Evolutionary conservation across 1,140 invertebrate genomes (phyloP), one percentile per base, ranked within the genome.

Genomic region (Drosophila rhopaloa): DNA sequence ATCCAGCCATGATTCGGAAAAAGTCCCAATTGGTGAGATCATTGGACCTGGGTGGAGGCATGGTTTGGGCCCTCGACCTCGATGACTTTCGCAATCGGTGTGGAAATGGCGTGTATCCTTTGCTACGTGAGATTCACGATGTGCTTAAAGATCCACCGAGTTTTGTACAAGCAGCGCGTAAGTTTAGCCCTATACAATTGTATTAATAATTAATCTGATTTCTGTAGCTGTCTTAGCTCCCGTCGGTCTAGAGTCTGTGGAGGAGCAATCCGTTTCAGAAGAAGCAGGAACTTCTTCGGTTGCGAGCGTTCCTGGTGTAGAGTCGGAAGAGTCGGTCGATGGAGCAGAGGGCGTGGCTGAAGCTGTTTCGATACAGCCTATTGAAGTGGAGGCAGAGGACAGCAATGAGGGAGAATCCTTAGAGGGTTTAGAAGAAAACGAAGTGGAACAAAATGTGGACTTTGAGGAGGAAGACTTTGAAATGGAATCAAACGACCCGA

Each of bases 61-160:
- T 98, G 97, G 95, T 98, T 6, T 98, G 97, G 97, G 97, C 97
- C 0, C 92, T 98, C 5, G 97, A 98, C 93, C 94, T 98, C 56
- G 97, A 98, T 84, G 97, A 98, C 91, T 97, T 96, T 79, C 94
- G 93, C 38, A 95, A 96, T 85, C 93, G 94, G 54, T 97, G 96
- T 88, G 95, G 95, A 2, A 94, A 95, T 89, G 96, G 96, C 11
- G 93, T 94, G 50, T 95, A 97, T 93, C 96, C 97, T 1, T 91
- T 97, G 6, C 93, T 97, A 60, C 95, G 94, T 16, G 94, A 95
- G 9, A 95, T 97, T 11, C 94, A 96, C 65, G 93, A 94, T 73
- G 95, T 95, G 1, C 92, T 97, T 10, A 90, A 90, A 47, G 78
- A 90, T 72, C 83, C 91, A 4, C 90, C 91, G 6, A 82, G 27